phyloP scores from a whole-genome alignment of 2,113 vertebrate genomes.

The Laterallus jamaicensis region DNA sequence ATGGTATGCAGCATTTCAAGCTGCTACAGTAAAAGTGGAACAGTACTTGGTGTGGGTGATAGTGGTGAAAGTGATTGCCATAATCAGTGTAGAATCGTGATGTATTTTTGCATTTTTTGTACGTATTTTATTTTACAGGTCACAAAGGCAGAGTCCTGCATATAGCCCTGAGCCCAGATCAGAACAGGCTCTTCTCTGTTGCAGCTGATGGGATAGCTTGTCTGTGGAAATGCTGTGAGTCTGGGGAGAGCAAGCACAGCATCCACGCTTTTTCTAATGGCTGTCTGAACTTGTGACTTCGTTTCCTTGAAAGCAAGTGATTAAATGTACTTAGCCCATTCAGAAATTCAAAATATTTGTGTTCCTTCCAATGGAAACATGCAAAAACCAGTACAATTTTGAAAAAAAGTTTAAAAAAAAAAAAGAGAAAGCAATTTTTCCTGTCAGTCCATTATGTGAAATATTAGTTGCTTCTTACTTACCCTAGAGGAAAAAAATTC shows the following conservation, averaged over 20 bases:
- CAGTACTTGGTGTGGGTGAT: background rate
- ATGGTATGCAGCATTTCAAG: background rate
- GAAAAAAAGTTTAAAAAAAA: too few relatives aligned
- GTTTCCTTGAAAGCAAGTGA: conserved; percentile 1
- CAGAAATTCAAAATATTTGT: background rate
- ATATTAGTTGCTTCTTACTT: background rate
- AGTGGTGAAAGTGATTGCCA: background rate
- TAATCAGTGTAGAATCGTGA: background rate
- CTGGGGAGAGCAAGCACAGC: background rate
- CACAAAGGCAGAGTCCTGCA: conserved; percentile 78
- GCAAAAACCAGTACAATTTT: background rate
- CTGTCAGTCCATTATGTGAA: background rate
- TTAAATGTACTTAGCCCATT: background rate
- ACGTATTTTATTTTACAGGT: conserved; percentile 45
- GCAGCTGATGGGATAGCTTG: conserved; percentile 68
- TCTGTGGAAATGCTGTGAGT: conserved; percentile 66
- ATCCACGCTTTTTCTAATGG: background rate
- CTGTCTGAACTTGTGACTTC: background rate
- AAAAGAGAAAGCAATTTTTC: background rate
- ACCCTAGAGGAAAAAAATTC: background rate
- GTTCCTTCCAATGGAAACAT: conserved; percentile 5
- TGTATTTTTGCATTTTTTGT: background rate
- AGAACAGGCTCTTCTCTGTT: conserved; percentile 71
- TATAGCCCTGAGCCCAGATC: conserved; percentile 67
- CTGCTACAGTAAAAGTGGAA: background rate